phyloP scores from a whole-genome alignment of 2,888 invertebrate species.

The Atethmia centrago region DNA sequence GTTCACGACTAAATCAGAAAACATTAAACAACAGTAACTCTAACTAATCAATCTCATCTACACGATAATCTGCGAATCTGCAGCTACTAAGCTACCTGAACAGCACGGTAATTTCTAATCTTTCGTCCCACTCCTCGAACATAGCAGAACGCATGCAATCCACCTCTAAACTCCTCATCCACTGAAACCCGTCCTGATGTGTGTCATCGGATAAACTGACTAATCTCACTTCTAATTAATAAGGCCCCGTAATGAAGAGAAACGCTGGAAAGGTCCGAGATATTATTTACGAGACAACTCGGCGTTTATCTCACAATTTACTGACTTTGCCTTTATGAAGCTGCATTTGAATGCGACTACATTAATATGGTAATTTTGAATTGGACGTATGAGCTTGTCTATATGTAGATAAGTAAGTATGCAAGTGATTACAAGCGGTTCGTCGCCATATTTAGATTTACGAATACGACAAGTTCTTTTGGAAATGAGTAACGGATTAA shows the following conservation, averaged over 20 bases:
- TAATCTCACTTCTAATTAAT: constrained; percentile 61
- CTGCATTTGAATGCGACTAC: constrained; percentile 56
- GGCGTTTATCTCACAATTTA: constrained; percentile 59
- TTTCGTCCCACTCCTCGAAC: background rate
- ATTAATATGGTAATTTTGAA: constrained; percentile 62
- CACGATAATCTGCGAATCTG: constrained; percentile 4
- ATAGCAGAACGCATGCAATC: constrained; percentile 1
- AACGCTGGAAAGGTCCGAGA: constrained; percentile 56
- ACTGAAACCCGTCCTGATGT: constrained; percentile 58
- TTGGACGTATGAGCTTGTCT: constrained; percentile 60
- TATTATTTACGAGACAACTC: constrained; percentile 61
- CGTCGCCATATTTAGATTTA: constrained; percentile 30
- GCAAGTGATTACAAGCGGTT: constrained; percentile 33
- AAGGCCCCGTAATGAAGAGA: constrained; percentile 62
- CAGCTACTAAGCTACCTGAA: background rate
- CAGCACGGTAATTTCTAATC: constrained; percentile 6
- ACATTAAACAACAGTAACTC: background rate
- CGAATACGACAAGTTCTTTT: constrained; percentile 41
- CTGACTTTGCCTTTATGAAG: constrained; percentile 52
- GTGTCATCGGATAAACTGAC: constrained; percentile 60
- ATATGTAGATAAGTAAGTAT: constrained; percentile 50
- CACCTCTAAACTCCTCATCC: constrained; percentile 15
- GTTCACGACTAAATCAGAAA: background rate
- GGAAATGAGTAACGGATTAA: constrained; percentile 8
- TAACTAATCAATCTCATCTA: background rate